Evolutionary conservation across 1,140 invertebrate species (phyloP).

Genomic region (Nebria ingens): DNA sequence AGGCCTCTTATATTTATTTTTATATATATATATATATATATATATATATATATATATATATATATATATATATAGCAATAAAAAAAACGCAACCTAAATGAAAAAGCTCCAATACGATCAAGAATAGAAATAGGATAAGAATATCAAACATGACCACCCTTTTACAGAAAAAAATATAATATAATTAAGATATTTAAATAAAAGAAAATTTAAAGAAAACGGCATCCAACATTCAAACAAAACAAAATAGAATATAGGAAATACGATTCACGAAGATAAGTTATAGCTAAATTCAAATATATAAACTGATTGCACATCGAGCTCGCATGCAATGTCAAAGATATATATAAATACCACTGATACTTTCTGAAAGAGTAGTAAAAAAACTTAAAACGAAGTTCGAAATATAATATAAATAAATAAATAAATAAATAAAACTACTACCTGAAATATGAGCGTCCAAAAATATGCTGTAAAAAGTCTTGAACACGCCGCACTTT

Average conservation of each 20-base stretch:
- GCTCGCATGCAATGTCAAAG: conserved; percentile 9
- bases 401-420: too few relatives aligned
- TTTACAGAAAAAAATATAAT: background rate
- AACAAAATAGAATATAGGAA: background rate
- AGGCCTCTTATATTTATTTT: too few relatives aligned
- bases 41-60: background rate
- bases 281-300: background rate
- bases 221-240: conserved; percentile 17
- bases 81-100: conserved; percentile 1
- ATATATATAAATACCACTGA: conserved; percentile 11
- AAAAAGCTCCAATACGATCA: conserved; percentile 2
- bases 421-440: conserved; percentile 15
- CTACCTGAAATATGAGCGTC: conserved; percentile 18
- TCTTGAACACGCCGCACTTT: conserved; percentile 12
- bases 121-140: background rate
- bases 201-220: conserved; percentile 12
- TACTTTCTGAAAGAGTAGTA: conserved; percentile 16
- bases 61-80: conserved; percentile 1
- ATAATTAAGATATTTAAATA: background rate
- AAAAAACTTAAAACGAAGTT: conserved; percentile 14
- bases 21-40: conserved; percentile 7
- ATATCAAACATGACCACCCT: conserved; percentile 6
- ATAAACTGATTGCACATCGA: conserved; percentile 9
- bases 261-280: conserved; percentile 1
- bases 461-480: conserved; percentile 15